Evolutionary conservation across 2,888 invertebrate genomes (phyloP), one percentile per base, ranked within the genome.

Genomic region (Platypus cylindrus): DNA sequence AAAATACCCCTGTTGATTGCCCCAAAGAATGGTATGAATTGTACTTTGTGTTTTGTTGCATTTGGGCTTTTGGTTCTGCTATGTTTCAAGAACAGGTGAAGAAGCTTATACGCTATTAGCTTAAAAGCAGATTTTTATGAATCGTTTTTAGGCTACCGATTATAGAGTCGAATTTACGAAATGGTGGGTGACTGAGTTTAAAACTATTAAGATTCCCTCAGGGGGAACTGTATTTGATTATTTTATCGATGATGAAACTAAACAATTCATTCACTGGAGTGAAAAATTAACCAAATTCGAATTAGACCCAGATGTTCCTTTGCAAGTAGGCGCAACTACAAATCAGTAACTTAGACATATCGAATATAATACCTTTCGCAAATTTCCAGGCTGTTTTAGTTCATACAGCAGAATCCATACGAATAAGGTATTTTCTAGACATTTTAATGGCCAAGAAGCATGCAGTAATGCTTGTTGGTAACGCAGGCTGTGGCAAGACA

Each of bases 11-110:
- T 1, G 64, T 72, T 8, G 93, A 94, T 47, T 93, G 90, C 53
- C 78, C 86, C 7, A 95, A 94, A 58, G 95, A 95, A 51, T 80
- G 87, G 73, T 87, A 91, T 54, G 95, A 95, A 59, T 68, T 93
- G 32, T 94, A 90, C 62, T 95, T 95, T 61, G 93, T 87, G 7
- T 95, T 95, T 63, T 87, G 90, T 38, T 84, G 86, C 47, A 79
- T 95, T 45, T 95, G 95, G 94, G 93, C 94, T 0, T 95, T 95
- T 64, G 95, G 95, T 14, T 89, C 93, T n/a, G 83, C 89, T 15
- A 84, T 93, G 77, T 93, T 87, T 63, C 93, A 93, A 59, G 95
- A 94, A 65, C 90, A 89, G 60, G 73, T 67, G 51, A 29, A 18
- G n/a, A n/a, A n/a, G n/a, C n/a, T n/a, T n/a, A n/a, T n/a, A n/a